Base-by-base conservation (phyloP, 2,888 invertebrate species). In the Cloeon dipterum region DNA sequence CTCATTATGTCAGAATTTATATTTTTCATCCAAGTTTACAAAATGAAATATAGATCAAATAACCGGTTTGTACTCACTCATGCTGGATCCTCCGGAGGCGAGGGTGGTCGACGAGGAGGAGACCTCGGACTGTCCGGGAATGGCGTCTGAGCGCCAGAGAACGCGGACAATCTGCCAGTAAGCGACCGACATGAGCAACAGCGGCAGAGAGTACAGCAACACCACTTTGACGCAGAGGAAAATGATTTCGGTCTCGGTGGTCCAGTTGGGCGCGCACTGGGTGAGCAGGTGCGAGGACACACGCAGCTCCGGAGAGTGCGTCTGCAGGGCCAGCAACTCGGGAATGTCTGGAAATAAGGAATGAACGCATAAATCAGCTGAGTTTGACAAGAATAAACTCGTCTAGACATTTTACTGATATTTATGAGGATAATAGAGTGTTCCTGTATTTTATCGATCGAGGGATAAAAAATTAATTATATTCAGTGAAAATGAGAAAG, bases 111-210 rank as follows among this genome's bases (percentile, higher is more conserved):
- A 7, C n/a, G 29, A 5, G 7, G 13, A 29, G 5, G 29, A 29
- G n/a, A 29, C 29, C 39, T 49, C 48, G 32, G 47, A 39, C 46
- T 76, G 75, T 3, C 79, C 78, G 1, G 77, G 78, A 39, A 77
- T 76, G 50, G 72, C 73, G 49, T 74, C 73, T 1, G 76, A 77
- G 42, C 68, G 66, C 82, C 85, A 83, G 13, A 88, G 62, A 3
- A 85, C 83, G 26, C 69, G 57, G 36, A 79, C 74, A 40, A 88
- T 88, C 56, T 83, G 79, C 50, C 70, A 72, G 57, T 88, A 86
- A 1, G 85, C 75, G 42, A 81, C 63, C 46, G 72, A 74, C 77
- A 88, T 88, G 52, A 88, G 69, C 4, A 71, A 50, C 20, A 88
- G 58, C 0, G 89, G 89, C 11, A 78, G 61, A 42, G 75, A 66